A percentile compares a stretch with the other conserved stretches of the same genome.
These are phyloP conservation scores for Pristionchus entomophagus DNA, from an alignment of 2,888 invertebrate genomes.

Conservation along the genomic window DNA sequence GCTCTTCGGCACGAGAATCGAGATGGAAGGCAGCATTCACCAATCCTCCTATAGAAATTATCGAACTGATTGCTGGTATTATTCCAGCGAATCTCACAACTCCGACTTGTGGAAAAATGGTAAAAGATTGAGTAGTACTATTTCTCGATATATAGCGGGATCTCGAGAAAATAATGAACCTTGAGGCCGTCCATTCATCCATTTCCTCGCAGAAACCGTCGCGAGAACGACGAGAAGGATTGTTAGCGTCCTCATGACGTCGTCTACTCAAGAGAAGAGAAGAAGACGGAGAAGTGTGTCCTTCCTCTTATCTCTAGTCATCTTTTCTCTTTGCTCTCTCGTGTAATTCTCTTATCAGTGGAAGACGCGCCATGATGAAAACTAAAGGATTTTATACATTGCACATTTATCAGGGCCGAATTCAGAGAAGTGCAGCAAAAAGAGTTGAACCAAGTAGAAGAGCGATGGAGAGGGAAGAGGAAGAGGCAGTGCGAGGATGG, in stretches of 20 bases:
- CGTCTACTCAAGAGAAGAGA: background rate
- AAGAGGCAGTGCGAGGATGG: background rate
- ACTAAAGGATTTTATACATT: background rate
- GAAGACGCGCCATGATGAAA: background rate
- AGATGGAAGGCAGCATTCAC: slow-evolving; percentile 20
- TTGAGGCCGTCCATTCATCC: background rate
- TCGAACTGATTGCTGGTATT: too few relatives aligned
- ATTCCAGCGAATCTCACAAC: too few relatives aligned
- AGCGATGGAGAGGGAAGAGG: background rate
- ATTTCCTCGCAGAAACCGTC: background rate
- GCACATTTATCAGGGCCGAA: background rate
- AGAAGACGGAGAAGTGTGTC: background rate
- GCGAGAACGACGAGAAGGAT: background rate
- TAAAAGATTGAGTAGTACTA: too few relatives aligned
- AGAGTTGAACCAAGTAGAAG: background rate
- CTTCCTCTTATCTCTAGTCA: slow-evolving; percentile 6
- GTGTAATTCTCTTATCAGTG: background rate
- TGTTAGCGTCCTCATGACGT: background rate
- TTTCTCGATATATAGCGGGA: too few relatives aligned
- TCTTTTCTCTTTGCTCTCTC: background rate
- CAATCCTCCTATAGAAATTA: slow-evolving; percentile 4
- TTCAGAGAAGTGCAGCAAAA: background rate
- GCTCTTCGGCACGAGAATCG: background rate
- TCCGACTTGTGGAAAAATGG: too few relatives aligned
- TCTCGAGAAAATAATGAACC: background rate